A percentile compares a stretch with the other conserved stretches of the same genome.
phyloP scores from a whole-genome alignment of 2,113 vertebrate species.

The Acanthisitta chloris region DNA sequence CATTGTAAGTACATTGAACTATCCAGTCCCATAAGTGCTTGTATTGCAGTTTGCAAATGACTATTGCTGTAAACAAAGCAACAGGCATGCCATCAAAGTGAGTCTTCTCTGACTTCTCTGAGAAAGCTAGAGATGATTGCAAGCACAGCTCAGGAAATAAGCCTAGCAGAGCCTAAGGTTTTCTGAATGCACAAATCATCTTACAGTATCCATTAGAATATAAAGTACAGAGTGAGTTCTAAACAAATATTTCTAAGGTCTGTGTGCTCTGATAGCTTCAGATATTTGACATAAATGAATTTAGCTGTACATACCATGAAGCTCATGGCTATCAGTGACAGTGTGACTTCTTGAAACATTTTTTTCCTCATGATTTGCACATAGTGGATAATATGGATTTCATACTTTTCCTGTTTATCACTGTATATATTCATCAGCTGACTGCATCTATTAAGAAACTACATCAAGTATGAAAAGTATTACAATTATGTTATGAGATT shows the following conservation, averaged over 20 bases:
- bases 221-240: slow-evolving; percentile 50
- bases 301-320: slow-evolving; percentile 50
- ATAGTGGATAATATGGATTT: slow-evolving; percentile 15
- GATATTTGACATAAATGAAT: slow-evolving; percentile 53
- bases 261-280: slow-evolving; percentile 51
- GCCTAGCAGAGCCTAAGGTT: slow-evolving; percentile 30
- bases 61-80: slow-evolving; percentile 19
- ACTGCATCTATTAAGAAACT: neutral
- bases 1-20: neutral
- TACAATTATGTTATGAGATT: neutral
- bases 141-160: slow-evolving; percentile 34
- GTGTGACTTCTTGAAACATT: slow-evolving; percentile 47
- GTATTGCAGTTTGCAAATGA: neutral
- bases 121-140: slow-evolving; percentile 35
- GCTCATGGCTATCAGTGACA: slow-evolving; percentile 28
- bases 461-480: neutral
- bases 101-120: slow-evolving; percentile 14
- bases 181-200: slow-evolving; percentile 50
- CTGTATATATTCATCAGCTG: slow-evolving; percentile 6
- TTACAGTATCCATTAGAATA: slow-evolving; percentile 53
- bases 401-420: slow-evolving; percentile 38
- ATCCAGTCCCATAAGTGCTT: neutral
- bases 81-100: neutral
- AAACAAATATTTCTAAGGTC: slow-evolving; percentile 56
- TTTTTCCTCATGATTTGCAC: slow-evolving; percentile 29